Base-by-base conservation (phyloP, 2,888 invertebrate genomes). In the Xylocampa areola region DNA sequence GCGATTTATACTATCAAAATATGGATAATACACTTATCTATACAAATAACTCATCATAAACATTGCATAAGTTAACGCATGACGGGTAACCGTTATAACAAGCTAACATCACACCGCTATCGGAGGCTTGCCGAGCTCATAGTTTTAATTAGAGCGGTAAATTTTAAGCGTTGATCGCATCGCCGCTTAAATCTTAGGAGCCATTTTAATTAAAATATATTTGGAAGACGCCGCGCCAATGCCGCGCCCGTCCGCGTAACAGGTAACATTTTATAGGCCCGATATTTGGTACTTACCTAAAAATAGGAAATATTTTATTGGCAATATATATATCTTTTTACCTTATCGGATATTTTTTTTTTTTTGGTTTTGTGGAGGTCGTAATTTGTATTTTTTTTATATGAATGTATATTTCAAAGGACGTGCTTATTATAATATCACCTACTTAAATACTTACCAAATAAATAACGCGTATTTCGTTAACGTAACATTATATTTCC, bases 121-220 rank as follows among this genome's bases (percentile, higher is more conserved):
- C 65, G 61, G 41, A 47, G 50, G 48, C 49, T 64, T 41, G 39
- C 62, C 48, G 41, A 48, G 61, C 61, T 70, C 70, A 74, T 75
- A 75, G 74, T 76, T 75, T 75, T 76, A 75, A 75, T 76, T 76
- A 70, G 73, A 63, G 74, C 65, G 68, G 70, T 75, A 73, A 75
- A 75, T 76, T 75, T 75, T 57, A 65, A 63, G 57, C 70, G 68
- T 58, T 70, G 57, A 73, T 70, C 71, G 64, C 71, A 61, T 76
- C 74, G 57, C 43, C 55, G 62, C 54, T 57, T 62, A 67, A 73
- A 67, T 74, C 70, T 76, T 73, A 57, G 70, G 60, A 62, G 60
- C 58, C 60, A 57, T 41, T 70, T 69, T 75, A 73, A 75, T 75
- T 75, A 76, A 76, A 73, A 68, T 76, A 65, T 73, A 60, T 58